A percentile compares a stretch with the other conserved stretches of the same genome.
These are phyloP conservation scores for Hirtodrosophila histrioides DNA, from an alignment of 2,888 invertebrate species.

Conservation along the genomic window DNA sequence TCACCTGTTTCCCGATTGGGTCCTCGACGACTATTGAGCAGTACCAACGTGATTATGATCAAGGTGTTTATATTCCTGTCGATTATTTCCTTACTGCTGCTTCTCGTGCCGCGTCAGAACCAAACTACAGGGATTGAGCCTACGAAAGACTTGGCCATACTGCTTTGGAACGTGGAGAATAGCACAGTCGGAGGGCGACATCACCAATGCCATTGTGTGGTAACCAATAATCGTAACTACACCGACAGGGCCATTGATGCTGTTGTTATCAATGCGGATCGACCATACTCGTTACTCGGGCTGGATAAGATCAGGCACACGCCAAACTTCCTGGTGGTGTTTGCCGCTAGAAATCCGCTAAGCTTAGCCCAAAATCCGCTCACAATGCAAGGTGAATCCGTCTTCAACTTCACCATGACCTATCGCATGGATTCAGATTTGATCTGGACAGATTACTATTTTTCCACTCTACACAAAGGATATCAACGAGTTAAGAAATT, in stretches of 20 bases:
- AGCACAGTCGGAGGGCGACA: background rate
- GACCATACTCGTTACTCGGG: slow-evolving; percentile 28
- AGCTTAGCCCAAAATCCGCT: slow-evolving; percentile 12
- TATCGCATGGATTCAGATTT: slow-evolving; percentile 66
- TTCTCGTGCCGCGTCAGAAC: slow-evolving; percentile 10
- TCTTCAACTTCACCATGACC: slow-evolving; percentile 61
- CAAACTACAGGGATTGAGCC: background rate
- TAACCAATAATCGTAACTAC: slow-evolving; percentile 39
- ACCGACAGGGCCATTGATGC: slow-evolving; percentile 38
- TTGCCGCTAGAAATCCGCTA: slow-evolving; percentile 32
- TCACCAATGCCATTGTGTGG: slow-evolving; percentile 46
- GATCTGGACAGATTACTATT: slow-evolving; percentile 49
- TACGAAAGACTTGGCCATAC: slow-evolving; percentile 12
- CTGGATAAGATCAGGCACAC: slow-evolving; percentile 16
- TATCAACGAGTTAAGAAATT: slow-evolving; percentile 16
- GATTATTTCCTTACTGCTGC: slow-evolving; percentile 10
- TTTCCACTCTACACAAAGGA: slow-evolving; percentile 1
- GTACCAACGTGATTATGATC: background rate
- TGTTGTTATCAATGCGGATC: slow-evolving; percentile 53
- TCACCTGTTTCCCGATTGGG: slow-evolving; percentile 16
- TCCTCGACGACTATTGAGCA: slow-evolving; percentile 1
- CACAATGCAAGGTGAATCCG: background rate
- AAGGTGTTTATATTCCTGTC: slow-evolving; percentile 15
- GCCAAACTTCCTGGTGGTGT: slow-evolving; percentile 39
- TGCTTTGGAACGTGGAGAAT: slow-evolving; percentile 53